Percentiles rank a stretch among this genome's conserved stretches.
These are phyloP conservation scores for Otolemur garnettii DNA, from an alignment of 2,113 vertebrate genomes.

Conservation along the genomic window DNA sequence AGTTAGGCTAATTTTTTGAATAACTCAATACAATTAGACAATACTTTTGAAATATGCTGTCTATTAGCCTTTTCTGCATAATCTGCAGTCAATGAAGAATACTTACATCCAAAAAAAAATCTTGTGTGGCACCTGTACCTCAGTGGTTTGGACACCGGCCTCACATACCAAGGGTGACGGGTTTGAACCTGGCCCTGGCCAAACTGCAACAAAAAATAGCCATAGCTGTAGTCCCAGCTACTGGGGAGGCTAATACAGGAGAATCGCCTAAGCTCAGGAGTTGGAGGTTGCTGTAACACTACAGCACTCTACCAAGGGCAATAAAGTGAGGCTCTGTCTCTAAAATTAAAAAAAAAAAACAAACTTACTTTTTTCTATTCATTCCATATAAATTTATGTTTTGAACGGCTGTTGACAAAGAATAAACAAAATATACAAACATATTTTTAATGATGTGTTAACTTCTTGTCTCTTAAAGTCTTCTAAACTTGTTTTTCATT, in stretches of 20 bases:
- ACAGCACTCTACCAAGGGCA: too few species aligned
- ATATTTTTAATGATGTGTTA: neutral
- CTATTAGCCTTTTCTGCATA: neutral
- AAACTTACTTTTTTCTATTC: neutral
- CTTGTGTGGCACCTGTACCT: too few species aligned
- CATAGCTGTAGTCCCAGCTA: too few species aligned
- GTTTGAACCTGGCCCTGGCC: too few species aligned
- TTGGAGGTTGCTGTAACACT: too few species aligned
- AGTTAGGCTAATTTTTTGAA: neutral
- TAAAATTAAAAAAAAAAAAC: neutral
- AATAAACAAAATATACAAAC: neutral
- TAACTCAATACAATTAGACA: neutral
- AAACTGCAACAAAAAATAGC: too few species aligned
- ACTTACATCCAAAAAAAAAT: neutral
- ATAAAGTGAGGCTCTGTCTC: too few species aligned
- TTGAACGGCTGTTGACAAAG: neutral
- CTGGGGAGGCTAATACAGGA: too few species aligned
- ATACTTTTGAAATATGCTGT: neutral
- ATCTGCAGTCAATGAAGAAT: neutral
- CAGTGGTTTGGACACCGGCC: too few species aligned
- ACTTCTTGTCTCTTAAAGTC: neutral
- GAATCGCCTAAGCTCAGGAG: too few species aligned
- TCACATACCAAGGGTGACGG: too few species aligned
- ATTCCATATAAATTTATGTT: neutral
- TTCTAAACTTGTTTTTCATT: neutral